Conservation (phyloP, 2,797 vertebrate genomes). For the Thamnophis elegans region DNA sequence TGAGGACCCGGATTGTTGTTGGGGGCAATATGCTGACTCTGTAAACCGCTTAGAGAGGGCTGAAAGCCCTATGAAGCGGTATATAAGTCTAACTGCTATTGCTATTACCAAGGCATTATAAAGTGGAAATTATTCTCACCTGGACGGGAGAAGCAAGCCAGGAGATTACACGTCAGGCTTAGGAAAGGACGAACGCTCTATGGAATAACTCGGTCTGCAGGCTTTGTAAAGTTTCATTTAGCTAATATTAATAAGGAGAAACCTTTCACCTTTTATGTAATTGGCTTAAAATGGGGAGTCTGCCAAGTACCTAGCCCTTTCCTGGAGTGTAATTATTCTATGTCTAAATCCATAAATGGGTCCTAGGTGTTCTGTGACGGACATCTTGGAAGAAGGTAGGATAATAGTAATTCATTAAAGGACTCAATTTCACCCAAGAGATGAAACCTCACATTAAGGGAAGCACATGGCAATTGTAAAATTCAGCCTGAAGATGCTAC, state of each 20-base stretch:
- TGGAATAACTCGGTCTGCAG: conserved; percentile 10
- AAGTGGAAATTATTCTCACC: neutral
- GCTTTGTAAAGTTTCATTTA: conserved; percentile 35
- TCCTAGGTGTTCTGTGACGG: conserved; percentile 22
- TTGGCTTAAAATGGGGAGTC: conserved; percentile 41
- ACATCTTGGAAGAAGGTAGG: conserved; percentile 11
- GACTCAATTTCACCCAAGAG: conserved; percentile 34
- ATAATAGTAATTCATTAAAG: conserved; percentile 34
- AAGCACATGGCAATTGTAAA: conserved; percentile 12
- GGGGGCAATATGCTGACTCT: no score
- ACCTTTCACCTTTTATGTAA: conserved; percentile 33
- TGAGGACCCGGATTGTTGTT: no score
- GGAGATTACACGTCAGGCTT: neutral
- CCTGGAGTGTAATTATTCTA: neutral
- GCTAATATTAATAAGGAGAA: conserved; percentile 23
- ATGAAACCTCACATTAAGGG: conserved; percentile 19
- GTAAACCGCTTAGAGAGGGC: no score
- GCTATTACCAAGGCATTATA: neutral
- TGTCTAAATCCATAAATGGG: conserved; percentile 25
- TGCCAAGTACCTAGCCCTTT: conserved; percentile 14
- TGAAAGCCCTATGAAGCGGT: no score
- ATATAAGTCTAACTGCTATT: no score
- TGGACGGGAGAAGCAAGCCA: neutral
- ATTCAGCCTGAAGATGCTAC: neutral
- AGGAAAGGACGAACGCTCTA: neutral